Evolutionary conservation across 2,113 vertebrate genomes (phyloP), one percentile per base, ranked within the genome.

Genomic region (Ceyx cyanopectus): DNA sequence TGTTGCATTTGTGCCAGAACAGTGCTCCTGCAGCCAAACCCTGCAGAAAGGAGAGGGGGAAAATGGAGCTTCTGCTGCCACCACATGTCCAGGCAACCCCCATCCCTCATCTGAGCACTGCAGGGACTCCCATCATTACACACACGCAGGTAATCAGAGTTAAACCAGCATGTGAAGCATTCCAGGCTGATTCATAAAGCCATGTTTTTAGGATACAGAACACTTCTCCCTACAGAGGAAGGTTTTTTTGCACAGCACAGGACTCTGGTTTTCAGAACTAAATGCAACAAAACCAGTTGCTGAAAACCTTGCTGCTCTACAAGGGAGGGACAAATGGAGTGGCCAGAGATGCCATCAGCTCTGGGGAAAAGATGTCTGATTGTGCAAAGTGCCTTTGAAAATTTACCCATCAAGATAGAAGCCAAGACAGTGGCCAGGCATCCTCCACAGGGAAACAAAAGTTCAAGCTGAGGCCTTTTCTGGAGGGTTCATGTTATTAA

Each of bases 11-110:
- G 17, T 40, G 53, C n/a, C 58, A 43, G 51, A 23, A 41, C 18
- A 20, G 9, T 13, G 20, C 1, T 20, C 7, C 7, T 22, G 32
- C 3, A 50, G 61, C 61, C 37, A 27, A 63, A 43, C 3, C 2
- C 19, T 12, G 32, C 54, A 40, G 20, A 24, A 20, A 6, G 1
- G 19, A 43, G 50, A 41, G n/a, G 15, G 43, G 20, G 9, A 50
- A 50, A 24, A 34, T 0, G 1, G 32, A 81, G 14, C n/a, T 56
- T 22, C 5, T 13, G 51, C 50, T 60, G 23, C 68, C 20, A 4
- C 8, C 1, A 1, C 40, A 6, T 0, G 15, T 6, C 6, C n/a
- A 14, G 53, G 45, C 19, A 40, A 7, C 2, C 9, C 9, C 32
- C 22, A 27, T 48, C 26, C 58, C 69, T 63, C 37, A 3, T 5